Percentiles rank a stretch among this genome's conserved stretches.
phyloP scores from a whole-genome alignment of 2,888 invertebrate genomes.

The Norana najaformis region DNA sequence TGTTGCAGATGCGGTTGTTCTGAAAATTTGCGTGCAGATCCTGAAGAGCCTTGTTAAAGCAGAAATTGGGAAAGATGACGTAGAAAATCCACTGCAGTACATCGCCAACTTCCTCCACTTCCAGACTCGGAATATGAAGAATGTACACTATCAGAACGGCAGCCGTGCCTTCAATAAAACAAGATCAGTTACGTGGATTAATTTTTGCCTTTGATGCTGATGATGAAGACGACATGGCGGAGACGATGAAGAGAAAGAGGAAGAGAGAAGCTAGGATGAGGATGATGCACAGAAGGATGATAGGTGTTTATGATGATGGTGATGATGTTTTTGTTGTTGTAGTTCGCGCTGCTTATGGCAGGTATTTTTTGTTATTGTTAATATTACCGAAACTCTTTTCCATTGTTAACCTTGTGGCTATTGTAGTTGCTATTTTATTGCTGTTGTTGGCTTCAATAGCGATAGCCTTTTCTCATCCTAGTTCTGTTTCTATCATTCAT shows the following conservation, averaged over 20 bases:
- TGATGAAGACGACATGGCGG: background rate
- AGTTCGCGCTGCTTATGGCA: too few species aligned
- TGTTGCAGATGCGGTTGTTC: constrained; percentile 52
- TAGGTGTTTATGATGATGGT: background rate
- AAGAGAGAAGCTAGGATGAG: too few species aligned
- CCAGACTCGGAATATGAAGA: constrained; percentile 69
- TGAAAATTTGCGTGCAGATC: constrained; percentile 62
- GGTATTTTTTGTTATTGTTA: background rate
- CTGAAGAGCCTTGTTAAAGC: constrained; percentile 65
- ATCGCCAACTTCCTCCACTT: constrained; percentile 68
- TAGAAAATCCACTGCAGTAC: constrained; percentile 72
- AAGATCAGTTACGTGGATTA: background rate
- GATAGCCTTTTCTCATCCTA: too few species aligned
- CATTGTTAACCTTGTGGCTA: too few species aligned
- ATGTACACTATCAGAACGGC: constrained; percentile 74
- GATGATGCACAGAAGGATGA: too few species aligned
- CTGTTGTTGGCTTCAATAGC: too few species aligned
- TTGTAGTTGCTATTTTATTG: too few species aligned
- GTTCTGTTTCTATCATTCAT: constrained; percentile 32
- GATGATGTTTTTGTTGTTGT: background rate
- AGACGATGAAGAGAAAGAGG: too few species aligned
- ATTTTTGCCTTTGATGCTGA: too few species aligned
- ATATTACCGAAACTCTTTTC: background rate
- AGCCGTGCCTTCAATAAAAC: constrained; percentile 70
- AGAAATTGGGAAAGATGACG: constrained; percentile 72